phyloP scores from a whole-genome alignment of 2,797 vertebrate species.

The Lepus townsendii region DNA sequence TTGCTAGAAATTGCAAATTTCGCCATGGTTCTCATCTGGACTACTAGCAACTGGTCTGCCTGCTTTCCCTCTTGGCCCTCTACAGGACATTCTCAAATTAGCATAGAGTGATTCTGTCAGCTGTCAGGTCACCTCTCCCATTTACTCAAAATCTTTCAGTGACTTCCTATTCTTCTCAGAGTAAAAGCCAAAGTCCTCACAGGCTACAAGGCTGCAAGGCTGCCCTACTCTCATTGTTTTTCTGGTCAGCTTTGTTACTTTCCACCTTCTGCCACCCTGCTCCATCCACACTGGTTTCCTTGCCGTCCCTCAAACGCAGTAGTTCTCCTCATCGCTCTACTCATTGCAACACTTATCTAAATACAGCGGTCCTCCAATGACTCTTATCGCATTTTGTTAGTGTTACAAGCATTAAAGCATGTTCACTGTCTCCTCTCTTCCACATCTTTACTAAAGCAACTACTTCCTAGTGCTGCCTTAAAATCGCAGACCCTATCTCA shows the following conservation, averaged over 20 bases:
- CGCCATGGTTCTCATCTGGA: neutral
- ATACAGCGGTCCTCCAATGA: neutral
- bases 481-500: neutral
- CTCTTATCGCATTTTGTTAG: neutral
- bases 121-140: neutral
- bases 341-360: neutral
- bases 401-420: neutral
- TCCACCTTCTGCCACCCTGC: neutral
- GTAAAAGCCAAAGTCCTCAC: neutral
- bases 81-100: neutral
- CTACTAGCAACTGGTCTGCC: neutral
- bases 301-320: neutral
- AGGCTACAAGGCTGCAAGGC: neutral
- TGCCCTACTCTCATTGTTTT: neutral
- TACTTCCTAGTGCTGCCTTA: neutral
- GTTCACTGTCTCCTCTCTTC: neutral
- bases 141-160: neutral
- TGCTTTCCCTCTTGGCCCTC: neutral
- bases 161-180: neutral
- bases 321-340: neutral
- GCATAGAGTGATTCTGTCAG: neutral
- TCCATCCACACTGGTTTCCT: neutral
- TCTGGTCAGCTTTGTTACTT: neutral
- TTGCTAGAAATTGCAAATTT: neutral
- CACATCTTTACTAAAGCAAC: neutral